A percentile compares a stretch with the other conserved stretches of the same genome.
Evolutionary conservation across 2,888 invertebrate species (phyloP).

Genomic region (Empis stercorea): DNA sequence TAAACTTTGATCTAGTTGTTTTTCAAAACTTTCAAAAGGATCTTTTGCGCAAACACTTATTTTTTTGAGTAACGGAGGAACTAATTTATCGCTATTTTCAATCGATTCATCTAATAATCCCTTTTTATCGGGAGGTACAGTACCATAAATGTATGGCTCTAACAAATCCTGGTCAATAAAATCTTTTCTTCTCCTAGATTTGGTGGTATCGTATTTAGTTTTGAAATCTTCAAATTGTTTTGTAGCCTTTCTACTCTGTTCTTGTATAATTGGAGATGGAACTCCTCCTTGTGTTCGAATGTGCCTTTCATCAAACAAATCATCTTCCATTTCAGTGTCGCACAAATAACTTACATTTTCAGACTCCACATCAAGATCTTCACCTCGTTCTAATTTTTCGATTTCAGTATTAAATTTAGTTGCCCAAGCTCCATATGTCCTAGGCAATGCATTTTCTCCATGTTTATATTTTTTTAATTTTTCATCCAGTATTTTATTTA

Average conservation of each 20-base stretch:
- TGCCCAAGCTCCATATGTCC: conserved; percentile 3
- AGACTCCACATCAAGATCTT: conserved; percentile 6
- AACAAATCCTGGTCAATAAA: conserved; percentile 5
- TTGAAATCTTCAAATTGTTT: too few relatives aligned
- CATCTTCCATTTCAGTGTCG: conserved; percentile 9
- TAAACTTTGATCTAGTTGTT: conserved; percentile 5
- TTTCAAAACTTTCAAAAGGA: conserved; percentile 7
- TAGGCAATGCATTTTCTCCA: background rate
- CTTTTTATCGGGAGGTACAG: background rate
- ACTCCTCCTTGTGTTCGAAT: too few relatives aligned
- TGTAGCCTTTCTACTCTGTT: too few relatives aligned
- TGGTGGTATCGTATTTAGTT: too few relatives aligned
- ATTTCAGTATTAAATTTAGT: conserved; percentile 7
- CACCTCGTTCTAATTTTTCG: conserved; percentile 9
- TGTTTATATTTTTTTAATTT: conserved; percentile 2
- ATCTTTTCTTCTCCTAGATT: background rate
- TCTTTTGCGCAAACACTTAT: background rate
- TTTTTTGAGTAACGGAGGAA: background rate
- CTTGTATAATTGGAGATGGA: too few relatives aligned
- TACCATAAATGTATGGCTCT: conserved; percentile 7
- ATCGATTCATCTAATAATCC: conserved; percentile 4
- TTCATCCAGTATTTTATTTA: conserved; percentile 5
- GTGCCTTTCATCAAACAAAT: conserved; percentile 4
- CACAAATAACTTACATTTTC: conserved; percentile 2
- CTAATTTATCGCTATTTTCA: background rate